phyloP scores from a whole-genome alignment of 1,140 invertebrate species.

The Macrobrachium rosenbergii region DNA sequence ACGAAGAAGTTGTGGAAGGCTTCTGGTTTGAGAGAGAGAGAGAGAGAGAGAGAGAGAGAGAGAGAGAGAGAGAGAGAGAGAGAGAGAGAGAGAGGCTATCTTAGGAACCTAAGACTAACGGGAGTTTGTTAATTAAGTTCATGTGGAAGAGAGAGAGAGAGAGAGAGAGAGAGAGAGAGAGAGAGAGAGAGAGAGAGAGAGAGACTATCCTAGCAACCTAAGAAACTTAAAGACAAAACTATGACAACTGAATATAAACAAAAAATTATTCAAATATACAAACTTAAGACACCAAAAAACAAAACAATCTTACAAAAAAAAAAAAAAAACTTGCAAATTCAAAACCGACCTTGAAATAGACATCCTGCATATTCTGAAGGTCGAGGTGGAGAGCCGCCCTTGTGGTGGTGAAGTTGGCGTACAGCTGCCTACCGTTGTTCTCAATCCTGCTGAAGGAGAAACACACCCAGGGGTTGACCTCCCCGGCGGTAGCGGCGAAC shows the following conservation, averaged over 20 bases:
- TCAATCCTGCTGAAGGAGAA: conserved; percentile 89
- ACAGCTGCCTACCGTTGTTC: conserved; percentile 90
- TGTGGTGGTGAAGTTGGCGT: conserved; percentile 95
- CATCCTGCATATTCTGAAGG: conserved; percentile 92
- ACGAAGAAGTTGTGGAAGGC: background rate
- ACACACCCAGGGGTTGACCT: conserved; percentile 93
- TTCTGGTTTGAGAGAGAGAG: no score
- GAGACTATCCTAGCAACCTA: background rate
- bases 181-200: background rate
- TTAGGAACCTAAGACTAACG: no score
- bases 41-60: no score
- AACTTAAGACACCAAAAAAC: no score
- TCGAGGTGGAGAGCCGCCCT: conserved; percentile 86
- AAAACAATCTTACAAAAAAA: background rate
- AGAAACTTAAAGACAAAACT: no score
- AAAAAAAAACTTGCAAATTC: background rate
- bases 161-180: conserved; percentile 1
- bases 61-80: no score
- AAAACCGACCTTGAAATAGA: conserved; percentile 83
- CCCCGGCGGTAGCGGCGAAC: conserved; percentile 89
- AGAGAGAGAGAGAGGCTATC: no score
- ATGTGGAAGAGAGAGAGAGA: background rate
- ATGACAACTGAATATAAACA: no score
- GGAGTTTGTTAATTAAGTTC: background rate
- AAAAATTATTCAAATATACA: no score